These are phyloP conservation scores for Dorcus hopei DNA, from an alignment of 2,888 invertebrate species.

Conservation along the genomic window DNA sequence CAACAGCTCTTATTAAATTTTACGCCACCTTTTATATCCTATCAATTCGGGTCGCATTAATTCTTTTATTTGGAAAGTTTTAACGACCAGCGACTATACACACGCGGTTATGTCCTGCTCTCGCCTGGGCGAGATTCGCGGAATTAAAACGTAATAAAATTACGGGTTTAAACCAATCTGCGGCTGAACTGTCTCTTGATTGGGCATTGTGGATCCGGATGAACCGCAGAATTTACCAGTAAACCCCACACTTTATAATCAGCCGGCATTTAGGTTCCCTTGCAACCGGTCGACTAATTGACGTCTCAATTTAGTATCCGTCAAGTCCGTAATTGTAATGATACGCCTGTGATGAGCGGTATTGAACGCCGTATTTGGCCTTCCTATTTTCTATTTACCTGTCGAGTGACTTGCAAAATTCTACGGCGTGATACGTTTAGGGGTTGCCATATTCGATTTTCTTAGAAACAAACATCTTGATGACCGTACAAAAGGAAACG, in stretches of 20 bases:
- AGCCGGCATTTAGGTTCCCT: slow-evolving; percentile 31
- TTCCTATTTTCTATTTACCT: slow-evolving; percentile 15
- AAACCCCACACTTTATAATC: slow-evolving; percentile 34
- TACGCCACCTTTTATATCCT: slow-evolving; percentile 7
- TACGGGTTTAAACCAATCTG: slow-evolving; percentile 29
- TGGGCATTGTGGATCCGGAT: slow-evolving; percentile 36
- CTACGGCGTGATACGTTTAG: background rate
- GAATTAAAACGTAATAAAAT: slow-evolving; percentile 27
- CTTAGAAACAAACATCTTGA: background rate
- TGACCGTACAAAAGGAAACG: background rate
- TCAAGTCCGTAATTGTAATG: slow-evolving; percentile 36
- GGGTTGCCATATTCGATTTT: background rate
- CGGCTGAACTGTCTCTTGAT: slow-evolving; percentile 29
- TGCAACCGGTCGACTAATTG: slow-evolving; percentile 26
- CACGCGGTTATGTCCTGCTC: too few species aligned
- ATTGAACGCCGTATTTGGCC: slow-evolving; percentile 26
- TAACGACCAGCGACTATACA: background rate
- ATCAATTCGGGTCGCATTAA: background rate
- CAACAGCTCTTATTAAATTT: slow-evolving; percentile 15
- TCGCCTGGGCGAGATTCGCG: background rate
- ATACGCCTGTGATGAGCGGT: slow-evolving; percentile 32
- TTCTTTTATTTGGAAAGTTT: background rate
- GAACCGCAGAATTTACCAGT: slow-evolving; percentile 35
- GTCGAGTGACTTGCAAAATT: slow-evolving; percentile 15
- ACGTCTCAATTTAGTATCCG: slow-evolving; percentile 35